Evolutionary conservation across 1,140 invertebrate species (phyloP).

Genomic region (Nixonia krombeini): DNA sequence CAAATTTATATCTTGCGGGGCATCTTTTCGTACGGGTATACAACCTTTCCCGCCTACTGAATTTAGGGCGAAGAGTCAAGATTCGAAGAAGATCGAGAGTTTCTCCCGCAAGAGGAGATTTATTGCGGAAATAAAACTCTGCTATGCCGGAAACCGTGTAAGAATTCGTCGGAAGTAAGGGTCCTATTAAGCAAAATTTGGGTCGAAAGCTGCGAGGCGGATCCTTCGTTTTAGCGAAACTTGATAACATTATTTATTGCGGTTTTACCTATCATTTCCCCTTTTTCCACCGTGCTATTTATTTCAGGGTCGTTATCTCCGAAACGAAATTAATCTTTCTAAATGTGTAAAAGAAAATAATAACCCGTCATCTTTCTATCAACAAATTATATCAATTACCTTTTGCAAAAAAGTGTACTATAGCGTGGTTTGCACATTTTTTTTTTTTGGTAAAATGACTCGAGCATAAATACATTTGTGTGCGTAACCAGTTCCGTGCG

Average conservation of each 20-base stretch:
- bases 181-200: slow-evolving; percentile 16
- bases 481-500: too few species aligned
- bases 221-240: slow-evolving; percentile 7
- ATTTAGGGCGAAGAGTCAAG: slow-evolving; percentile 23
- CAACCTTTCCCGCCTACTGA: slow-evolving; percentile 9
- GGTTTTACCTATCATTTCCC: too few species aligned
- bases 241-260: slow-evolving; percentile 4
- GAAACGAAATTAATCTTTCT: too few species aligned
- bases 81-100: slow-evolving; percentile 9
- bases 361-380: too few species aligned
- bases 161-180: slow-evolving; percentile 8
- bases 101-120: slow-evolving; percentile 16
- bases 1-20: slow-evolving; percentile 13
- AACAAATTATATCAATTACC: too few species aligned
- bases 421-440: too few species aligned
- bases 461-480: too few species aligned
- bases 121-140: slow-evolving; percentile 29
- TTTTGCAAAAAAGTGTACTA: too few species aligned
- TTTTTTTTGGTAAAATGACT: too few species aligned
- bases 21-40: slow-evolving; percentile 10
- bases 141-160: slow-evolving; percentile 11
- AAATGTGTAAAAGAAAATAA: too few species aligned
- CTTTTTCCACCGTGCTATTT: too few species aligned
- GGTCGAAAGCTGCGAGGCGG: slow-evolving; percentile 6
- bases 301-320: too few species aligned